Base-by-base conservation (phyloP, 2,113 vertebrate genomes). In the Spheniscus mendiculus region DNA sequence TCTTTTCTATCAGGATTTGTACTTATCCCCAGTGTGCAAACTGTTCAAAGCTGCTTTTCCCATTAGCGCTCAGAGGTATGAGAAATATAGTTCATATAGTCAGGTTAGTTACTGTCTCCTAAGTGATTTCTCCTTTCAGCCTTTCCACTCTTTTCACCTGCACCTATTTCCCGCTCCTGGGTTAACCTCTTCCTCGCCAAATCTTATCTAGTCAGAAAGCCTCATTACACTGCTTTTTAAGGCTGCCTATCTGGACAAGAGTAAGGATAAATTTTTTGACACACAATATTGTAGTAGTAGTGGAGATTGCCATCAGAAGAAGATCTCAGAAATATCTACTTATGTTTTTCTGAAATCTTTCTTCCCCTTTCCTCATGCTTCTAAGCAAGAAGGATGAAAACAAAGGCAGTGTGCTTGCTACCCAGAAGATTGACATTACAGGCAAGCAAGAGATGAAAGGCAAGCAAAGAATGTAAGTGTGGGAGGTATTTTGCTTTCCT, bases 151-250 rank as follows among this genome's bases (percentile, higher is more conserved):
- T 11, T 36, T 52, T 65, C 0, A 1, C 44, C 36, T 77, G 79
- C 45, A 42, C 29, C 55, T 21, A 1, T 56, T 80, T 73, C 58
- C 38, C 5, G 2, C 6, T 59, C 21, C n/a, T 70, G 44, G 26
- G 4, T 66, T 88, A 49, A 83, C 36, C 4, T 7, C 7, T 19
- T 92, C 18, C 52, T 52, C 4, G 6, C 42, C 65, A 67, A 15
- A 30, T 18, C 23, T 86, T 11, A 23, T 10, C n/a, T 26, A 32
- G 4, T 47, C 11, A 1, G 22, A 53, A 90, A 61, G 18, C 8
- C 14, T 42, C 7, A 6, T 56, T 11, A 5, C 0, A 0, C 26
- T 56, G 56, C 65, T 79, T 71, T 70, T 27, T 11, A 36, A 59
- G 12, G 20, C 10, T 83, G 45, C 12, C 50, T 79, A 1, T 47